These are phyloP conservation scores for Strigamia crassipes DNA, from an alignment of 2,888 invertebrate genomes.

Conservation along the genomic window DNA sequence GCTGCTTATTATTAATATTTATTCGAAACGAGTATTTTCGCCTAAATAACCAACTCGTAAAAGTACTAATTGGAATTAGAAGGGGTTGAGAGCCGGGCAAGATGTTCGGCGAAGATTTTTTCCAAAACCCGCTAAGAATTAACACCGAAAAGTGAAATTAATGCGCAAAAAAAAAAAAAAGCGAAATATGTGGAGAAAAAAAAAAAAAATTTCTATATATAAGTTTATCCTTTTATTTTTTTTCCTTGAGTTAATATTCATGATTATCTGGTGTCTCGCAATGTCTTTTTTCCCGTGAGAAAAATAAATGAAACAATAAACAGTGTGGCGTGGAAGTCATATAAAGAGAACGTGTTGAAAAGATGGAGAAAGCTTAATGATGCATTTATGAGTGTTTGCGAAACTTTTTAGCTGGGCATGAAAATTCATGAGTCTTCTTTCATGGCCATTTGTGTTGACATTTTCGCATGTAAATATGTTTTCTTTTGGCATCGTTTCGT, in stretches of 20 bases:
- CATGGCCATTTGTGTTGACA: slow-evolving; percentile 7
- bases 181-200: too few species aligned
- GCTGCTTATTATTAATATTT: background rate
- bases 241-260: background rate
- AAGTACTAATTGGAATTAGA: background rate
- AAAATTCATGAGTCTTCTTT: slow-evolving; percentile 31
- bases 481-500: background rate
- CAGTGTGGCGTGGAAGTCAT: background rate
- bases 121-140: too few species aligned
- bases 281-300: background rate
- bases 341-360: slow-evolving; percentile 20
- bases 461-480: slow-evolving; percentile 28
- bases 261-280: background rate
- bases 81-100: background rate
- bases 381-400: slow-evolving; percentile 28
- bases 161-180: too few species aligned
- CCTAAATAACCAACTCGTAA: background rate
- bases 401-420: slow-evolving; percentile 19
- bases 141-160: too few species aligned
- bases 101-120: background rate
- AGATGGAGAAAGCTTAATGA: slow-evolving; percentile 19
- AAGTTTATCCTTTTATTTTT: background rate
- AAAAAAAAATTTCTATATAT: too few species aligned
- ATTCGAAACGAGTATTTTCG: background rate
- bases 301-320: slow-evolving; percentile 28